Conservation (phyloP, 2,888 invertebrate species). For the Agrenia bidenticulata region DNA sequence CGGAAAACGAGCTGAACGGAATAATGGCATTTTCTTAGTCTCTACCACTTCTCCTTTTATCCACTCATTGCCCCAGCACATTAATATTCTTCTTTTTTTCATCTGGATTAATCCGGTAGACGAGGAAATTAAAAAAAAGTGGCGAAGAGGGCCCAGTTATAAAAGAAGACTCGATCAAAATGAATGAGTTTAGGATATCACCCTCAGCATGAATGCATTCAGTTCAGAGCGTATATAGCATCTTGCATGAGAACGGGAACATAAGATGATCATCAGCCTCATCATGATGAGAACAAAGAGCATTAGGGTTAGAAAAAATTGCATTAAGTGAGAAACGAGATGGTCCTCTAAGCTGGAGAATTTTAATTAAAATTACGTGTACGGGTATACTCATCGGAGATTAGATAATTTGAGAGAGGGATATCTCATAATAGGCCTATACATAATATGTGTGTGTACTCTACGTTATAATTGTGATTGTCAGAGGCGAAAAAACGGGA, state of each 20-base stretch:
- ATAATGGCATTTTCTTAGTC: background rate
- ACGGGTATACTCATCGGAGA: constrained; percentile 50
- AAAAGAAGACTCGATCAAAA: background rate
- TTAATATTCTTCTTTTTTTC: constrained; percentile 13
- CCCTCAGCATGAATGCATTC: too few species aligned
- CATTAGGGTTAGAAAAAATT: constrained; percentile 38
- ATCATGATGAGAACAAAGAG: constrained; percentile 19
- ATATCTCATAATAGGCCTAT: background rate
- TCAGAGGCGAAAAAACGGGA: constrained; percentile 28
- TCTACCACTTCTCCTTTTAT: background rate
- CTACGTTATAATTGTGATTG: constrained; percentile 36
- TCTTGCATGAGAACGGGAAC: constrained; percentile 9
- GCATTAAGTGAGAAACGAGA: constrained; percentile 36
- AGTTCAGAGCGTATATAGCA: too few species aligned
- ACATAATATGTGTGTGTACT: background rate
- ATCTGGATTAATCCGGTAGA: constrained; percentile 10
- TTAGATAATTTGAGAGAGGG: constrained; percentile 44
- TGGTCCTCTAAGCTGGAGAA: constrained; percentile 36
- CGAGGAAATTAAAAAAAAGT: constrained; percentile 15
- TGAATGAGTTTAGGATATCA: constrained; percentile 7
- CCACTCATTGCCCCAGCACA: constrained; percentile 7
- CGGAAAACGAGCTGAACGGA: background rate
- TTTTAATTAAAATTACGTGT: constrained; percentile 53
- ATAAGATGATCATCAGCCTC: constrained; percentile 2
- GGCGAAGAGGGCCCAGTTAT: constrained; percentile 1